These are phyloP conservation scores for Peromyscus maniculatus DNA, from an alignment of 2,113 vertebrate genomes.

Conservation along the genomic window DNA sequence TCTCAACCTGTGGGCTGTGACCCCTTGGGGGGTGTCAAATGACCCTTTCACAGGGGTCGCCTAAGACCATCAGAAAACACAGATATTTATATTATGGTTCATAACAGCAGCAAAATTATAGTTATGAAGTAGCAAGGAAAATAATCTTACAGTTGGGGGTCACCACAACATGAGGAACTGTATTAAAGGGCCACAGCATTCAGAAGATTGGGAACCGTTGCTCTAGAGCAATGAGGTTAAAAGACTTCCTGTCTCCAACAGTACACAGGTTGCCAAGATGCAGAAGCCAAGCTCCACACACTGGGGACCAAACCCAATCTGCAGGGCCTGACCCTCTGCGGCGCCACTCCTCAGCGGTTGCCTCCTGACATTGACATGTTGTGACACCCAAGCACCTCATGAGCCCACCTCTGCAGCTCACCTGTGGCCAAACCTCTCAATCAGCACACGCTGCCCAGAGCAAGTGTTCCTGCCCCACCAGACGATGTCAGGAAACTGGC, in stretches of 20 bases:
- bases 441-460: conserved; percentile 9
- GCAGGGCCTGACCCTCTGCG: conserved; percentile 48
- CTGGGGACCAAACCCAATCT: conserved; percentile 85
- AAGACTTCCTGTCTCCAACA: background rate
- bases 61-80: background rate
- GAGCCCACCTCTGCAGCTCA: conserved; percentile 62
- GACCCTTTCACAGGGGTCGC: background rate
- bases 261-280: background rate
- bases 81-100: background rate
- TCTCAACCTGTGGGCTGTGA: background rate
- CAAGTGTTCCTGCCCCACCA: background rate
- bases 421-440: conserved; percentile 29
- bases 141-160: background rate
- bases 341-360: conserved; percentile 67
- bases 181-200: no score
- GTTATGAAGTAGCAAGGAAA: background rate
- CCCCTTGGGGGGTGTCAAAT: background rate
- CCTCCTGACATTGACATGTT: conserved; percentile 47
- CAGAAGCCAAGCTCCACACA: conserved; percentile 52
- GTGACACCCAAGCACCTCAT: conserved; percentile 51
- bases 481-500: background rate
- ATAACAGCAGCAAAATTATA: background rate
- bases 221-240: background rate
- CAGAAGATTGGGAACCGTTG: no score
- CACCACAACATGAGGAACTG: background rate